A percentile compares a stretch with the other conserved stretches of the same genome.
phyloP scores from a whole-genome alignment of 2,113 vertebrate genomes.

The Bungarus multicinctus region DNA sequence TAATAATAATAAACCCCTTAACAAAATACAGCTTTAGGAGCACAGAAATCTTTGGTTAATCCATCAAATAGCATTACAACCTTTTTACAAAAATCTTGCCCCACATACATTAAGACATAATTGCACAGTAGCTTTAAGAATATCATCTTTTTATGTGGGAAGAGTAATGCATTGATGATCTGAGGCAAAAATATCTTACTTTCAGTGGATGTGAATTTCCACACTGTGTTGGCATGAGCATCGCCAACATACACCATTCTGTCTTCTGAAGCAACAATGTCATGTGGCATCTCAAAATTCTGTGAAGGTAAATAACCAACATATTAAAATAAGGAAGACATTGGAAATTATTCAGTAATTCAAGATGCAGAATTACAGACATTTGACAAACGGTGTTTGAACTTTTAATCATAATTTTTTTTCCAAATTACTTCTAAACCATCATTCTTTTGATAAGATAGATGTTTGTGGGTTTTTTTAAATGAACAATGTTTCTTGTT shows the following conservation, averaged over 20 bases:
- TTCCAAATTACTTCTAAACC: background rate
- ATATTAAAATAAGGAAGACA: background rate
- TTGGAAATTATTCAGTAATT: background rate
- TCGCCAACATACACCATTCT: conserved; percentile 85
- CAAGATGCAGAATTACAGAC: background rate
- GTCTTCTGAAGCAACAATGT: conserved; percentile 78
- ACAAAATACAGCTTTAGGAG: background rate
- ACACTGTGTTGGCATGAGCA: conserved; percentile 73
- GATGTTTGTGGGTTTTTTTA: background rate
- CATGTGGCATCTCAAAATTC: conserved; percentile 92
- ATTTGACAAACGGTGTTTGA: background rate
- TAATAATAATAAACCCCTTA: background rate
- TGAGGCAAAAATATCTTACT: conserved; percentile 73
- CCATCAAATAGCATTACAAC: background rate
- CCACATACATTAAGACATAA: background rate
- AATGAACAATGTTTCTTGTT: background rate
- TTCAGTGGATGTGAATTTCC: conserved; percentile 83
- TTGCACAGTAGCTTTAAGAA: background rate
- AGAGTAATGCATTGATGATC: background rate
- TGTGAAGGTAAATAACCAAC: conserved; percentile 54
- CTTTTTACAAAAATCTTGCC: background rate
- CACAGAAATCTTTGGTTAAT: background rate
- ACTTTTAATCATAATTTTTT: background rate
- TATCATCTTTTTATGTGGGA: background rate
- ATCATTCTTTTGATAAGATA: background rate